These are phyloP conservation scores for Heliconius himera DNA, from an alignment of 1,140 invertebrate species.

Conservation along the genomic window DNA sequence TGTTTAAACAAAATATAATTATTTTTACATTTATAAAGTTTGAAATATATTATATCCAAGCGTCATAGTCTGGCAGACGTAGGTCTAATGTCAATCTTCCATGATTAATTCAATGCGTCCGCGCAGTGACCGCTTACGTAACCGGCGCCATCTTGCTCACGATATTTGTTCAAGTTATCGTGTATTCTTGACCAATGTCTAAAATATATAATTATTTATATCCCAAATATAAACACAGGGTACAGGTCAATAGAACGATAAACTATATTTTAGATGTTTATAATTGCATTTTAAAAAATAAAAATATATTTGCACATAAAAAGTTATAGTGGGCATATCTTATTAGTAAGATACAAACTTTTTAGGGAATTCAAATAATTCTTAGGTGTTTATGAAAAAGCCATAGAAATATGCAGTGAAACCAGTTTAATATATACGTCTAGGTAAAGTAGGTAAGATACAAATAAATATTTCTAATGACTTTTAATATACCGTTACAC, in stretches of 20 bases:
- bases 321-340: too few species aligned
- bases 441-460: neutral
- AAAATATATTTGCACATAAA: too few species aligned
- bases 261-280: slow-evolving; percentile 20
- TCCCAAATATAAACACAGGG: too few species aligned
- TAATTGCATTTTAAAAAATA: neutral
- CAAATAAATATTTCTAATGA: neutral
- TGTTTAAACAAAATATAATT: neutral
- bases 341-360: too few species aligned
- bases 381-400: neutral
- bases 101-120: slow-evolving; percentile 60
- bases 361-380: too few species aligned
- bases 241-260: slow-evolving; percentile 30
- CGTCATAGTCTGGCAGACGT: neutral
- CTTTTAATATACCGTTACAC: neutral
- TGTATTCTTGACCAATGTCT: slow-evolving; percentile 23
- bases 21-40: neutral
- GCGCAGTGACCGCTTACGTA: slow-evolving; percentile 52
- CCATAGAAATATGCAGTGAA: neutral
- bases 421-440: neutral
- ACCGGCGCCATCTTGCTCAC: slow-evolving; percentile 57
- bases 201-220: slow-evolving; percentile 29
- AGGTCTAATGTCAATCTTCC: slow-evolving; percentile 59
- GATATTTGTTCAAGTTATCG: slow-evolving; percentile 18
- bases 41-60: neutral